Conservation (phyloP, 2,888 invertebrate species). For the Imbricaverruca yamaguchii region DNA sequence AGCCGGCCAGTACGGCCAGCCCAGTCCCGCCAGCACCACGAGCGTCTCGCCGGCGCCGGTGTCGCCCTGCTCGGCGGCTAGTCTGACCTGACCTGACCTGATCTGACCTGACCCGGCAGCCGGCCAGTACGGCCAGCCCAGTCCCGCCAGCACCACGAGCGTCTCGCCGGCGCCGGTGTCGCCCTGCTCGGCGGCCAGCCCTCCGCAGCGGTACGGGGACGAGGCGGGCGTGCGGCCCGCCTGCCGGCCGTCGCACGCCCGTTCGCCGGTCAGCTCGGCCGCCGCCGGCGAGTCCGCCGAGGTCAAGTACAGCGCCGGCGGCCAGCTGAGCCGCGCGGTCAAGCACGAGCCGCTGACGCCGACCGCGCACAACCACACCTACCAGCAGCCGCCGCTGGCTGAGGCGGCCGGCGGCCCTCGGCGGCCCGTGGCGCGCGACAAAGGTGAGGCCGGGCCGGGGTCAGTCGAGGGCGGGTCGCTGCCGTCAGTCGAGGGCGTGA, state of each 20-base stretch:
- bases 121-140: constrained; percentile 27
- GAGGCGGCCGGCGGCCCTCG: constrained; percentile 55
- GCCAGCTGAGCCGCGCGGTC: constrained; percentile 49
- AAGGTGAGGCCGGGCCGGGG: constrained; percentile 46
- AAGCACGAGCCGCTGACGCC: neutral
- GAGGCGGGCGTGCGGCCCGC: constrained; percentile 32
- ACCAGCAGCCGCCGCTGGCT: constrained; percentile 60
- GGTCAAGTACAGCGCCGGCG: constrained; percentile 60
- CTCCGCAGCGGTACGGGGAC: constrained; percentile 22
- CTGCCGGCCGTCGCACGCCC: constrained; percentile 38
- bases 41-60: constrained; percentile 29
- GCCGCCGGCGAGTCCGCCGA: constrained; percentile 50
- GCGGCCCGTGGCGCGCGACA: constrained; percentile 59
- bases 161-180: constrained; percentile 29
- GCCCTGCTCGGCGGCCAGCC: constrained; percentile 6
- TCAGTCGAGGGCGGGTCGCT: too few relatives aligned
- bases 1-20: constrained; percentile 27
- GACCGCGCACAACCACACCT: constrained; percentile 79
- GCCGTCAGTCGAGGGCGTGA: too few relatives aligned
- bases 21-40: neutral
- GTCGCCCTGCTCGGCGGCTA: constrained; percentile 5
- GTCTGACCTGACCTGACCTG: neutral
- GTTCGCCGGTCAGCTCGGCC: constrained; percentile 46
- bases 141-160: constrained; percentile 3
- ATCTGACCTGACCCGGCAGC: neutral